These are phyloP conservation scores for Pseudonaja textilis DNA, from an alignment of 2,113 vertebrate genomes.

Conservation along the genomic window DNA sequence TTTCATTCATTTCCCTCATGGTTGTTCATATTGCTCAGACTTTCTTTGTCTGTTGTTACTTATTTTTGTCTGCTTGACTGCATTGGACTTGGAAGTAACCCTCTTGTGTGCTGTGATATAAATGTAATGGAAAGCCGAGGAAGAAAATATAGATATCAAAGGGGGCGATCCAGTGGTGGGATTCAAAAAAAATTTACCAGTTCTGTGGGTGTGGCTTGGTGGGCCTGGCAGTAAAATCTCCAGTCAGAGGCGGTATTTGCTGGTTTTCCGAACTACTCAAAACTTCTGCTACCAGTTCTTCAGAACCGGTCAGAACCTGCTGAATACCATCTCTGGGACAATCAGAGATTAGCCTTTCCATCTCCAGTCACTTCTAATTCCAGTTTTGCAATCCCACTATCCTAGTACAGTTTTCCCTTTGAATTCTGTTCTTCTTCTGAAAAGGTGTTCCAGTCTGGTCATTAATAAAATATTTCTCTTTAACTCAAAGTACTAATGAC, in stretches of 20 bases:
- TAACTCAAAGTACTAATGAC: not conserved
- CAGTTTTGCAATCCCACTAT: not conserved
- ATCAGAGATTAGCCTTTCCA: not conserved
- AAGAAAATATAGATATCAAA: slow-evolving; percentile 3
- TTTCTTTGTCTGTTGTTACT: not conserved
- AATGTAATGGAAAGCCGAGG: not conserved
- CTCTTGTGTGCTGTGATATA: not conserved
- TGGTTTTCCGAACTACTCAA: no score
- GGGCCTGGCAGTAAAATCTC: no score
- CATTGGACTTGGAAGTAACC: slow-evolving; percentile 12
- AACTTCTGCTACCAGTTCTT: no score
- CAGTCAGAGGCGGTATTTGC: no score
- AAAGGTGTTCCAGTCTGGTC: not conserved
- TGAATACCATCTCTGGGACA: not conserved
- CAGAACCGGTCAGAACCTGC: no score
- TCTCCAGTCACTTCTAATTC: not conserved
- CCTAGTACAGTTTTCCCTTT: not conserved
- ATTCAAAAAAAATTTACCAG: no score
- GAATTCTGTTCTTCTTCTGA: not conserved
- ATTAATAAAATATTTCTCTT: not conserved
- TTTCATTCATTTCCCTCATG: not conserved
- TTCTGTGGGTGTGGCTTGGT: no score
- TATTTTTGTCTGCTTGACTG: not conserved
- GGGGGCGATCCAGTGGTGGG: not conserved
- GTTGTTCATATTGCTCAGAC: not conserved